phyloP scores from a whole-genome alignment of 1,140 invertebrate genomes.

The Lepidurus couesii region DNA sequence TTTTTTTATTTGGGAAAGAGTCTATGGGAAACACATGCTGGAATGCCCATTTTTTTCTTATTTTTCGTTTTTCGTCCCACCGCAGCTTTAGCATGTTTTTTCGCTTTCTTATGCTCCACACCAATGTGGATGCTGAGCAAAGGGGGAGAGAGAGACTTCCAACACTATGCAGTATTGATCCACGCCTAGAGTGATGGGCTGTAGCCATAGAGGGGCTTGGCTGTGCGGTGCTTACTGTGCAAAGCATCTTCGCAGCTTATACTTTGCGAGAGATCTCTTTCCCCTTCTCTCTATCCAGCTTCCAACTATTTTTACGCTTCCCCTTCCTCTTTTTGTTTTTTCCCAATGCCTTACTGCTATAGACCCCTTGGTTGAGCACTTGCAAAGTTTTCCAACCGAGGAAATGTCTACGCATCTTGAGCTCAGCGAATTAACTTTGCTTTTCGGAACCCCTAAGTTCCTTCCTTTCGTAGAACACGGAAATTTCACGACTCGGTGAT shows the following conservation, averaged over 20 bases:
- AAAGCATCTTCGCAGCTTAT: not conserved
- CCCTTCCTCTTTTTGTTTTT: not conserved
- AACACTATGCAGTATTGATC: not conserved
- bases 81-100: not conserved
- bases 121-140: not conserved
- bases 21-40: too few species aligned
- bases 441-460: too few species aligned
- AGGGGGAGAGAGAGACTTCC: not conserved
- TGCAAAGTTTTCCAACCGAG: not conserved
- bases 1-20: too few species aligned
- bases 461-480: too few species aligned
- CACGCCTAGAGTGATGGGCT: not conserved
- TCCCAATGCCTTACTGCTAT: not conserved
- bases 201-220: not conserved
- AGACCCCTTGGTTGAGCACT: not conserved
- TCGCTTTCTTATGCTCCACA: not conserved
- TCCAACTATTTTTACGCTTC: not conserved
- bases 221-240: not conserved
- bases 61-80: not conserved
- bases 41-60: not conserved
- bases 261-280: conserved; percentile 26
- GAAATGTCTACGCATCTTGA: too few species aligned
- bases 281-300: conserved; percentile 23
- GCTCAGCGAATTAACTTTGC: too few species aligned
- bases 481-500: too few species aligned